Evolutionary conservation across 2,888 invertebrate species (phyloP), one percentile per base, ranked within the genome.

Genomic region (Beris chalybata): DNA sequence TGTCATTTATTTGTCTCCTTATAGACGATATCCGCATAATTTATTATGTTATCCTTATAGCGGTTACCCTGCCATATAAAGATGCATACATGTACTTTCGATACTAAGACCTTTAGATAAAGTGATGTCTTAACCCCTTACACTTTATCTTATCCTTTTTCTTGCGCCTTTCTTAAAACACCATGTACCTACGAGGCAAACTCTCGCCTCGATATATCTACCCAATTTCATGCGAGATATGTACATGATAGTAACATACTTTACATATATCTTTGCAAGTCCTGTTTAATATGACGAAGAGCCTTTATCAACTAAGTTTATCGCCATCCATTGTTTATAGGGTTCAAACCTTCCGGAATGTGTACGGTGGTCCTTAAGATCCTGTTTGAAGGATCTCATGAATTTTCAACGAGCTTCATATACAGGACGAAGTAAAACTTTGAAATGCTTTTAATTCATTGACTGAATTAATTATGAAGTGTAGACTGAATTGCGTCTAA

Each of bases 381-480:
- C 48, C 56, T 32, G 22, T 55, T 47, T 32, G 64, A 64, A 64
- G 32, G 56, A 56, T 64, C 13, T 53, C 56, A 56, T 56, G 47
- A 54, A 64, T 64, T 54, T 64, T 56, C 13, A 13, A 29, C 6
- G 47, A 22, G 22, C 22, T 22, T 22, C 22, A 53, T 53, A 53
- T 53, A 53, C 5, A 1, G 50, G 52, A 43, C 43, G 54, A 13
- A 58, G 61, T 38, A n/a, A 12, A 55, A 9, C 22, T 55, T 57
- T 61, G 65, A 76, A 73, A 75, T 73, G 73, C 74, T 76, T 75
- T 76, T 75, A 75, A 76, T 76, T 74, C 73, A 67, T n/a, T 74
- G 73, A 72, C 71, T 77, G 75, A 77, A 78, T 78, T 77, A 77
- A 77, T 78, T 72, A 78, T 77, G 74, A 77, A 74, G 74, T 74